Evolutionary conservation across 2,113 vertebrate species (phyloP), one percentile per base, ranked within the genome.

Genomic region (Salminus brasiliensis): DNA sequence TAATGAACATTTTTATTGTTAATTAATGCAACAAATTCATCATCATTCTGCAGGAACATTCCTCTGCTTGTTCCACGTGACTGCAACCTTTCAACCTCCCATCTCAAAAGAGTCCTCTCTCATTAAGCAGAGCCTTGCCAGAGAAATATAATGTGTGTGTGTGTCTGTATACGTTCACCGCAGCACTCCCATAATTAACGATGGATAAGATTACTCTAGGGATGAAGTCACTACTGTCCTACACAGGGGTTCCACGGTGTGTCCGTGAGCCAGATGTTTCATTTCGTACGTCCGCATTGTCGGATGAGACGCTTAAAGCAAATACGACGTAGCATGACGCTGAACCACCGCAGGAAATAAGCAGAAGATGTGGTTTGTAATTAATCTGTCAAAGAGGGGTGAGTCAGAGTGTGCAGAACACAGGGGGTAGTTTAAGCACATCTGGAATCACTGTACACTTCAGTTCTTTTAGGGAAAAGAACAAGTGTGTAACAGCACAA

Each of bases 191-290:
- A 49, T 76, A 53, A 52, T 76, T 71, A 73, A 72, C 25, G 4
- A 5, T 21, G 63, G 65, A 74, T 72, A 32, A 66, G 18, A 59
- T 82, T 57, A 80, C 63, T 29, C 60, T 27, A 21, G 45, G n/a
- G 52, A 23, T 68, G 77, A 83, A 75, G 76, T 78, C 70, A 81
- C 47, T 39, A 27, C 16, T 76, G 66, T 82, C 30, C 67, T 57
- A 45, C 13, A 21, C 25, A 52, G 25, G 49, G 25, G 21, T 59
- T 55, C 34, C 72, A n/a, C 43, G 16, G 36, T 60, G 27, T 34
- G 21, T 72, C 72, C 63, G 10, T 76, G 11, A 57, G 27, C 71
- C 79, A 81, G 74, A 87, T 85, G 55, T 79, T 77, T 34, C 60
- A 11, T 8, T 29, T 72, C 43, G 21, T 76, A 63, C 3, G 23